A percentile compares a stretch with the other conserved stretches of the same genome.
Evolutionary conservation across 1,140 invertebrate species (phyloP).

Genomic region (Calosoma granatense): DNA sequence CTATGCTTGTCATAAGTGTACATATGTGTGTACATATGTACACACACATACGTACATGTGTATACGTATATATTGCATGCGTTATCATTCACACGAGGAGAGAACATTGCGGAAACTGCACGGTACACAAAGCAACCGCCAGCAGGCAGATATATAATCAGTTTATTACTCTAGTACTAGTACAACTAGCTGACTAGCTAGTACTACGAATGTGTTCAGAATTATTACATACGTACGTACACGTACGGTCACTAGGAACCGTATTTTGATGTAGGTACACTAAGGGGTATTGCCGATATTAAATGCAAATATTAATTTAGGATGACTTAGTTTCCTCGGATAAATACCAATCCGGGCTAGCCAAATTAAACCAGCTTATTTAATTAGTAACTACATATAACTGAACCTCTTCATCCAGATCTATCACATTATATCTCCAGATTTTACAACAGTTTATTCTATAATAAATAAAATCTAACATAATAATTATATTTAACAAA

Average conservation of each 20-base stretch:
- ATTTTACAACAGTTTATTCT: too few relatives aligned
- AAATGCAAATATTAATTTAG: not conserved
- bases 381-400: too few relatives aligned
- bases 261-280: not conserved
- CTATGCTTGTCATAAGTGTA: too few relatives aligned
- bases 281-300: not conserved
- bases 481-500: too few relatives aligned
- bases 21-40: conserved; percentile 1
- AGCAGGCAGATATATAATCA: not conserved
- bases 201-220: not conserved
- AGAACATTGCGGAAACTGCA: not conserved
- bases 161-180: too few relatives aligned
- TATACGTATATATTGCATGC: not conserved
- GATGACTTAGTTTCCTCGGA: not conserved
- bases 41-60: conserved; percentile 1
- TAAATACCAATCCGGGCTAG: not conserved
- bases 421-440: too few relatives aligned
- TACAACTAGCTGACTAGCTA: not conserved
- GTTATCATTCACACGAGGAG: too few relatives aligned
- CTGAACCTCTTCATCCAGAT: too few relatives aligned
- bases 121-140: not conserved
- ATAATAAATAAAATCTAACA: too few relatives aligned
- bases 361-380: too few relatives aligned
- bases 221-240: not conserved
- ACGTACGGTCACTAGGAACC: not conserved